Evolutionary conservation across 2,113 vertebrate genomes (phyloP), one percentile per base, ranked within the genome.

Genomic region (Osmerus mordax): DNA sequence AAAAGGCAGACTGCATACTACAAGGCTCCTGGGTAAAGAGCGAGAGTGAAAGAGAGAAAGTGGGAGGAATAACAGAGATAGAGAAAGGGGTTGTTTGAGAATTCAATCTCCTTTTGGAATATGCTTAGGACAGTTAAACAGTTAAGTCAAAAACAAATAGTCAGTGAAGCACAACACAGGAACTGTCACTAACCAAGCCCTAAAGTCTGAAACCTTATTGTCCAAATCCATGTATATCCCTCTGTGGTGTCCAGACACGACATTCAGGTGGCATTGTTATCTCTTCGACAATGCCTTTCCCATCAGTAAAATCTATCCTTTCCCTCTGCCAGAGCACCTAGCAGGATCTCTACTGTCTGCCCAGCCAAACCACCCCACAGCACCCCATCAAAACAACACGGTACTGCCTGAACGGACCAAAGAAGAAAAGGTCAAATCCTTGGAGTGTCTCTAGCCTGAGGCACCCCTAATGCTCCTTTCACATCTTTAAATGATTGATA

Each of bases 401-500:
- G 71, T 62, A 77, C 78, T 70, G 64, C 66, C 14, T 70, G 32
- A 23, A 54, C 62, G 72, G 70, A 61, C 64, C 69, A 69, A 65
- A 59, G 47, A 65, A 16, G 12, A 72, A 70, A 80, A 81, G 71
- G 51, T 72, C 67, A 59, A 65, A 71, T 81, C 74, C 70, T 75
- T 53, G 1, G 59, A 69, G 70, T 59, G 28, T 51, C 32, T 75
- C 63, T 72, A 73, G 66, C 78, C 69, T 1, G 65, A 15, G 76
- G 72, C 72, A 11, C 52, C 18, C 64, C 14, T 55, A 14, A 32
- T 6, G 2, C 56, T 72, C 41, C 41, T 55, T 64, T 73, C 78
- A 80, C 69, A 72, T 74, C 54, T 61, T 58, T 74, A 36, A 78
- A 79, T 81, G 66, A 83, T 75, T 81, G 81, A 81, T 77, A 69